These are phyloP conservation scores for Brachyhypopomus occidentalis DNA, from an alignment of 2,113 vertebrate genomes.

Conservation along the genomic window DNA sequence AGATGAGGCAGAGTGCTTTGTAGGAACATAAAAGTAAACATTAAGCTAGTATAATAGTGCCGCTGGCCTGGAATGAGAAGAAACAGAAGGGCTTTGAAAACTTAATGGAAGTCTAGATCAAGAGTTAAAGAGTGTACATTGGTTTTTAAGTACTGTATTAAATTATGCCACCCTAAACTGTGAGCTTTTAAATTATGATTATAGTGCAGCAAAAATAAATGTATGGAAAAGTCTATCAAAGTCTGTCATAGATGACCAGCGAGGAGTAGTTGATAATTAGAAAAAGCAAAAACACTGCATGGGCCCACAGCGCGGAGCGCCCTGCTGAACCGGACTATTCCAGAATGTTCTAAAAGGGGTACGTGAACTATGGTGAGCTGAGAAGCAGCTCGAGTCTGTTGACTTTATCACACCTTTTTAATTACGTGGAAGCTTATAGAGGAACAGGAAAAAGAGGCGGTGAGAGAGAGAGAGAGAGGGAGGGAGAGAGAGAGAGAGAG, in stretches of 20 bases:
- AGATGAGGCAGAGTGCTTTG: not conserved
- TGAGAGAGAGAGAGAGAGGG: not conserved
- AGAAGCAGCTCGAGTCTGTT: not conserved
- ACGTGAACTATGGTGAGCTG: not conserved
- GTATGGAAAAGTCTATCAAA: not conserved
- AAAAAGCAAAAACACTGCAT: not conserved
- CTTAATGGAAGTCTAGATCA: too few relatives aligned
- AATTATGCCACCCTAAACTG: not conserved
- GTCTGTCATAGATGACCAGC: too few relatives aligned
- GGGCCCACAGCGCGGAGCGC: not conserved
- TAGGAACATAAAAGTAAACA: not conserved
- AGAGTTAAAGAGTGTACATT: not conserved
- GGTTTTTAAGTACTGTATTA: not conserved
- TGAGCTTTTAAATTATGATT: not conserved
- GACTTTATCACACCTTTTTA: not conserved
- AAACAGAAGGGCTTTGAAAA: not conserved
- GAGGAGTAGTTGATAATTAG: not conserved
- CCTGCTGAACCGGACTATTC: not conserved
- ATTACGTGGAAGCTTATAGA: not conserved
- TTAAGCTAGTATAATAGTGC: not conserved
- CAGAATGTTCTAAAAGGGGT: not conserved
- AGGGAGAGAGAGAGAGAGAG: slow-evolving; percentile 7
- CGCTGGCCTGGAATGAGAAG: not conserved
- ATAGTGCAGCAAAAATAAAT: not conserved
- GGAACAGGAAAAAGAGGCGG: not conserved